phyloP scores from a whole-genome alignment of 2,113 vertebrate genomes.

The Bungarus multicinctus region DNA sequence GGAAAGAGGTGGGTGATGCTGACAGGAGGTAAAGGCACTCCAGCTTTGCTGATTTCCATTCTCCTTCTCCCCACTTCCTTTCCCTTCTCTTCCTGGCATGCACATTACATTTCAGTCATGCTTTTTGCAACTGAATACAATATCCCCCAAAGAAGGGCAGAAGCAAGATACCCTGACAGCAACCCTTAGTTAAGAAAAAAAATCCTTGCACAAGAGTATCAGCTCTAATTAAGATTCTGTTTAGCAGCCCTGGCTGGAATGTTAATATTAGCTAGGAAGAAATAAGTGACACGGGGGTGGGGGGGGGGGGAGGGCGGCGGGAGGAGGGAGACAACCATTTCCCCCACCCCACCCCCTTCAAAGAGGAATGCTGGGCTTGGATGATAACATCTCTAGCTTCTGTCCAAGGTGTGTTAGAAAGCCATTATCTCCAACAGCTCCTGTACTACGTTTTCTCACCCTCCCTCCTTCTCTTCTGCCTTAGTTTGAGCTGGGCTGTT shows the following conservation, averaged over 20 bases:
- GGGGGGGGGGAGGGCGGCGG: slow-evolving; percentile 19
- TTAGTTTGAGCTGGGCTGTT: slow-evolving; percentile 59
- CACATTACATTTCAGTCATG: slow-evolving; percentile 72
- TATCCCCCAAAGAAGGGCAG: slow-evolving; percentile 66
- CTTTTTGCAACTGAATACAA: slow-evolving; percentile 69
- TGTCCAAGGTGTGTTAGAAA: slow-evolving; percentile 76
- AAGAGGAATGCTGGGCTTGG: slow-evolving; percentile 73
- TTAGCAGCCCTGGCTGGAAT: slow-evolving; percentile 77
- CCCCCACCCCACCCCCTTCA: slow-evolving; percentile 57
- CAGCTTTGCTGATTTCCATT: slow-evolving; percentile 51
- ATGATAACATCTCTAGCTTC: slow-evolving; percentile 79
- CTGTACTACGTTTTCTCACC: slow-evolving; percentile 60
- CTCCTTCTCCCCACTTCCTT: slow-evolving; percentile 4
- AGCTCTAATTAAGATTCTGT: slow-evolving; percentile 82
- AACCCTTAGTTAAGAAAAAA: slow-evolving; percentile 70
- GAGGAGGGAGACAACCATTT: neutral
- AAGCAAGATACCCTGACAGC: slow-evolving; percentile 61
- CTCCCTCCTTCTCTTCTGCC: slow-evolving; percentile 36
- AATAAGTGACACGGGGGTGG: slow-evolving; percentile 41
- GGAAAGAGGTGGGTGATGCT: slow-evolving; percentile 20
- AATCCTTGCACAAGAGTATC: slow-evolving; percentile 75
- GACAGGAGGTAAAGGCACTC: slow-evolving; percentile 55
- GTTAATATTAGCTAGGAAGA: slow-evolving; percentile 75
- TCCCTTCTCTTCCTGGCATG: neutral
- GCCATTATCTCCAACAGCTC: slow-evolving; percentile 83